These are phyloP conservation scores for Periophthalmodon schlosseri DNA, from an alignment of 2,113 vertebrate genomes.

Conservation along the genomic window DNA sequence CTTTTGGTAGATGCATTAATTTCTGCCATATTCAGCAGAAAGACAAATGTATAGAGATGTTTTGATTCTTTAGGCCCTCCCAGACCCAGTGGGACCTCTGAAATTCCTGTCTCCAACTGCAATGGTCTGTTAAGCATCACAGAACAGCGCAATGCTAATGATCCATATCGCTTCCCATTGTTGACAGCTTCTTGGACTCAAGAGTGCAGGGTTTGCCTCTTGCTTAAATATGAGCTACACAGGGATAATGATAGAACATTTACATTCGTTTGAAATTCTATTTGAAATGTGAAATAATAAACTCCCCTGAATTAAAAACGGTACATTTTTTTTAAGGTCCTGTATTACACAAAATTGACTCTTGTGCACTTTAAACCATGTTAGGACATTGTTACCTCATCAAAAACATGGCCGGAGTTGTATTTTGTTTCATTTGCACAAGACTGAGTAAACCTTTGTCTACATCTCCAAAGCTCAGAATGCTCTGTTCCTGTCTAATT, in stretches of 20 bases:
- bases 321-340: background rate
- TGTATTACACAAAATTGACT: too few species aligned
- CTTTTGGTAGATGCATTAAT: background rate
- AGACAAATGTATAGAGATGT: slow-evolving; percentile 27
- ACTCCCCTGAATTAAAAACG: background rate
- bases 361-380: too few species aligned
- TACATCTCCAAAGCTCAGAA: too few species aligned
- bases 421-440: too few species aligned
- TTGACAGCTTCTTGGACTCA: slow-evolving; percentile 24
- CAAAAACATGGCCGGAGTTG: too few species aligned
- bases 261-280: background rate
- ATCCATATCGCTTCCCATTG: slow-evolving; percentile 20
- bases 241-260: background rate
- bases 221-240: background rate
- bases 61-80: slow-evolving; percentile 18
- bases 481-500: too few species aligned
- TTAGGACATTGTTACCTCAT: too few species aligned
- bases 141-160: slow-evolving; percentile 19
- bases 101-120: slow-evolving; percentile 19
- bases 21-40: slow-evolving; percentile 28
- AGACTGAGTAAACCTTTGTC: too few species aligned
- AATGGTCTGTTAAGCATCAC: slow-evolving; percentile 20
- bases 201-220: background rate
- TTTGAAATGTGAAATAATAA: background rate
- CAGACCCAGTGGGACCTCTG: background rate